Conservation (phyloP, 64 coral and sea anemone species). For the Platygyra sinensis region DNA sequence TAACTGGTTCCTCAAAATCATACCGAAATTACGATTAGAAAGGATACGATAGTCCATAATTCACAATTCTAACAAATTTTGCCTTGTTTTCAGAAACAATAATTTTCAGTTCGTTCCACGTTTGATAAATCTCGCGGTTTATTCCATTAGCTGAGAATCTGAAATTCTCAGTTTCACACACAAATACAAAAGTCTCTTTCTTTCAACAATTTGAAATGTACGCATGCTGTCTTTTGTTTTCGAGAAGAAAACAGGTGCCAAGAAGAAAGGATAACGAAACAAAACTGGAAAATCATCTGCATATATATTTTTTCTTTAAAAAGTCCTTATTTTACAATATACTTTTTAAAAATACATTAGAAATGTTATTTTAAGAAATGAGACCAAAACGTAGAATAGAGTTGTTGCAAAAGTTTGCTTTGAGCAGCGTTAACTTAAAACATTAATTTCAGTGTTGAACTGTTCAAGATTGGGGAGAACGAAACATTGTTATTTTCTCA, state of each 20-base stretch:
- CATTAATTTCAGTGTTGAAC: neutral
- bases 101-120: neutral
- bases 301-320: neutral
- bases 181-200: neutral
- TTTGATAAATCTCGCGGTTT: neutral
- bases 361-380: neutral
- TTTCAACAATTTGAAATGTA: conserved; percentile 6
- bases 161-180: conserved; percentile 15
- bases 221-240: conserved; percentile 31
- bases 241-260: conserved; percentile 16
- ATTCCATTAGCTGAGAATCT: neutral
- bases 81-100: too few species aligned
- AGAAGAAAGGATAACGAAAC: neutral
- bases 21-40: too few species aligned
- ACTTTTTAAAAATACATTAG: neutral
- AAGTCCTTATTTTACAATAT: neutral
- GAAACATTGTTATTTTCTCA: neutral
- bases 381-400: neutral
- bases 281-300: neutral
- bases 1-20: too few species aligned
- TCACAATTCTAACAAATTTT: too few species aligned
- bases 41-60: too few species aligned
- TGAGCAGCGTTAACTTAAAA: neutral
- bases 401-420: neutral
- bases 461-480: neutral